Evolutionary conservation across 2,888 invertebrate genomes (phyloP).

Genomic region (Digitonthophagus gazella): DNA sequence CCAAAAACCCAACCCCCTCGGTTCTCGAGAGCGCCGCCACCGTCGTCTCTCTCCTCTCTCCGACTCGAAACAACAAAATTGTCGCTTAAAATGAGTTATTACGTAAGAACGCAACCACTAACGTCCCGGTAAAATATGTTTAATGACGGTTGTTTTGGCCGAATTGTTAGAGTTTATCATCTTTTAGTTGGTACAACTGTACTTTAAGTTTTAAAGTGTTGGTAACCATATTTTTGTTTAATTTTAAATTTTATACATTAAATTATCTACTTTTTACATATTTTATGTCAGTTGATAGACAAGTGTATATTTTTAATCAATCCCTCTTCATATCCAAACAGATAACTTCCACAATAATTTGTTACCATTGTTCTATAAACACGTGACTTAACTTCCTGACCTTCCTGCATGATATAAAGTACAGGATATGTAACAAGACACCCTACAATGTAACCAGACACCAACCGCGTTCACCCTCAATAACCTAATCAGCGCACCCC

Average conservation of each 20-base stretch:
- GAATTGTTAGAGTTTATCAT: constrained; percentile 22
- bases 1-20: constrained; percentile 21
- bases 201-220: too few relatives aligned
- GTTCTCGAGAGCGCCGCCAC: background rate
- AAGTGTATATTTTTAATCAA: too few relatives aligned
- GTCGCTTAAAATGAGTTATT: constrained; percentile 30
- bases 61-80: constrained; percentile 36
- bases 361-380: background rate
- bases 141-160: constrained; percentile 26
- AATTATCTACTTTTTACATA: too few relatives aligned
- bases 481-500: background rate
- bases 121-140: constrained; percentile 28
- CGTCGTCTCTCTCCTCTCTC: constrained; percentile 20
- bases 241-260: too few relatives aligned
- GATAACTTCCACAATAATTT: too few relatives aligned
- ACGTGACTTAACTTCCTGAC: background rate
- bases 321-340: too few relatives aligned
- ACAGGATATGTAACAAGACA: background rate
- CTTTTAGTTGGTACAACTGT: too few relatives aligned
- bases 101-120: constrained; percentile 24
- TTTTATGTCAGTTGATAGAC: too few relatives aligned
- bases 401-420: background rate
- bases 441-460: background rate
- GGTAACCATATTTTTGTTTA: too few relatives aligned
- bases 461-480: background rate